phyloP scores from a whole-genome alignment of 2,888 invertebrate species.

The Lissonota sp. region DNA sequence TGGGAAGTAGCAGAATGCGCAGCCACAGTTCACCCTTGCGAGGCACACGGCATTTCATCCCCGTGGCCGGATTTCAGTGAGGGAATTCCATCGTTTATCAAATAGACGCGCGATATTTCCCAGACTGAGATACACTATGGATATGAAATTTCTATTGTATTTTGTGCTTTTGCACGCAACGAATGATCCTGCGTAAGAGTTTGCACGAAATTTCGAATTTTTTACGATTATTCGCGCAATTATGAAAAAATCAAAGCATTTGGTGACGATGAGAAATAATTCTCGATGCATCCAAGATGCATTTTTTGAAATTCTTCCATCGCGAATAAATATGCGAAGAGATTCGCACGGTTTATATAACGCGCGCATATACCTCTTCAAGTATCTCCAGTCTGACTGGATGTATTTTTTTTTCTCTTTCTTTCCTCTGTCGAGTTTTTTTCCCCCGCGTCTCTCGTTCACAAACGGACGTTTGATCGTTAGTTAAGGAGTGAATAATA shows the following conservation, averaged over 20 bases:
- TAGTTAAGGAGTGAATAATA: constrained; percentile 82
- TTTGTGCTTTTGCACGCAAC: constrained; percentile 5
- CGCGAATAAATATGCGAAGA: constrained; percentile 14
- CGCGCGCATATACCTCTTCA: not conserved
- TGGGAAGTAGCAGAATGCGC: constrained; percentile 57
- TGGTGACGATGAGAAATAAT: too few species aligned
- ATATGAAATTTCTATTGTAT: constrained; percentile 26
- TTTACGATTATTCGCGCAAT: not conserved
- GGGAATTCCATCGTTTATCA: constrained; percentile 83
- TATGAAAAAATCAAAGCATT: not conserved
- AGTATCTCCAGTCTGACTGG: constrained; percentile 26
- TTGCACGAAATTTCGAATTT: not conserved
- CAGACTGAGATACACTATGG: not conserved
- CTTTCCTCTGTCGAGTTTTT: constrained; percentile 55
- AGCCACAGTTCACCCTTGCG: constrained; percentile 68
- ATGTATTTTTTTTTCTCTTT: constrained; percentile 33
- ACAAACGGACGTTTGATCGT: constrained; percentile 79
- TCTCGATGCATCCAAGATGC: not conserved
- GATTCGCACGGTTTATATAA: constrained; percentile 40
- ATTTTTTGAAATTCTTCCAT: constrained; percentile 17
- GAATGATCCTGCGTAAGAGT: not conserved
- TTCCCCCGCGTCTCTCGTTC: constrained; percentile 47
- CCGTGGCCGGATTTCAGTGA: constrained; percentile 74
- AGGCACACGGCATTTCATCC: constrained; percentile 50
- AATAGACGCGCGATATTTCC: constrained; percentile 73